phyloP scores from a whole-genome alignment of 2,888 invertebrate species.

The Ophraella communa region DNA sequence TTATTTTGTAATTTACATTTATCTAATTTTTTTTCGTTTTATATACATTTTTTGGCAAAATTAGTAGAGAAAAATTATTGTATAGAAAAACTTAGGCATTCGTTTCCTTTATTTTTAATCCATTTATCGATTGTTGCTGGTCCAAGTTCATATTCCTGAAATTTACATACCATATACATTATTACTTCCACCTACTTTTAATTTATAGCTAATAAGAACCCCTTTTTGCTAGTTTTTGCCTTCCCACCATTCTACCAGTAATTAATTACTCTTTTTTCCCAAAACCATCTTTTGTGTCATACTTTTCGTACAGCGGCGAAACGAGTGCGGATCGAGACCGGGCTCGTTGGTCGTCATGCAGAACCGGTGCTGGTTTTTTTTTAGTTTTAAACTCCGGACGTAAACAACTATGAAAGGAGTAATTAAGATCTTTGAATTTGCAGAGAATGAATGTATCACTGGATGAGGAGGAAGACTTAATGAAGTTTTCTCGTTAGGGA shows the following conservation, averaged over 20 bases:
- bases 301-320: neutral
- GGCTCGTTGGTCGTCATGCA: neutral
- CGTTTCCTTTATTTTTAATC: no score
- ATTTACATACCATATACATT: no score
- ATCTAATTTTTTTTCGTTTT: no score
- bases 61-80: no score
- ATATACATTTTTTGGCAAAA: no score
- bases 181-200: no score
- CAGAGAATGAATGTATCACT: conserved; percentile 8
- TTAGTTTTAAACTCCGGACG: neutral
- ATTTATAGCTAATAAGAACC: neutral
- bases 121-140: no score
- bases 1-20: no score
- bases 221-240: neutral
- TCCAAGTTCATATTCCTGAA: no score
- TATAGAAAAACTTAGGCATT: no score
- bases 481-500: conserved; percentile 6
- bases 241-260: conserved; percentile 6
- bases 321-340: conserved; percentile 1
- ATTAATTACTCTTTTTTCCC: conserved; percentile 13
- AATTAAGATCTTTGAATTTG: conserved; percentile 6
- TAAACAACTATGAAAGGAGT: conserved; percentile 10
- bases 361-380: neutral
- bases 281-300: conserved; percentile 3
- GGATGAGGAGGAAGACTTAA: neutral